phyloP scores from a whole-genome alignment of 1,140 invertebrate species.

The Nebria ingens region DNA sequence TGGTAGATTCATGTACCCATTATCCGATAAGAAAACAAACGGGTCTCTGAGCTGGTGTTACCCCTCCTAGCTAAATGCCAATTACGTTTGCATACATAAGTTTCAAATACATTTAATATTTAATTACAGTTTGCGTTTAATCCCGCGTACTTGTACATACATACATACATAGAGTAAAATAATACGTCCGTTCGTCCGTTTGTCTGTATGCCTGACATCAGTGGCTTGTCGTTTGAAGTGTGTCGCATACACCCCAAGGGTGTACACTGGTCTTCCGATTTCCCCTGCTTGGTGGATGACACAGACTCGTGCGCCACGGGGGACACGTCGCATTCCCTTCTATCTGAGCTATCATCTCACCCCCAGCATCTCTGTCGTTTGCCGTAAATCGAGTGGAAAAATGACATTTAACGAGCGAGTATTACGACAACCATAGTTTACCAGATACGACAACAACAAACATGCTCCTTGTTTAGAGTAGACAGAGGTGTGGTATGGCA shows the following conservation, averaged over 20 bases:
- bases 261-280: not conserved
- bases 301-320: not conserved
- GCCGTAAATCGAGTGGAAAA: conserved; percentile 7
- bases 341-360: not conserved
- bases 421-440: not conserved
- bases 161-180: not conserved
- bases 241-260: not conserved
- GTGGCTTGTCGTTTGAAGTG: not conserved
- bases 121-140: conserved; percentile 22
- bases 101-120: conserved; percentile 23
- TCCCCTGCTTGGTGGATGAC: not conserved
- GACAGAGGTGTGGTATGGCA: no score
- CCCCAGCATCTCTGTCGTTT: not conserved
- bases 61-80: conserved; percentile 13
- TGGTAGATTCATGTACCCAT: no score
- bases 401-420: conserved; percentile 5
- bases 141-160: conserved; percentile 16
- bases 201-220: not conserved
- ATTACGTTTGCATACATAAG: conserved; percentile 20
- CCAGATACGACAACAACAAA: not conserved
- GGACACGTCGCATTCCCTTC: not conserved
- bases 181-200: no score
- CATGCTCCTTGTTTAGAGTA: no score
- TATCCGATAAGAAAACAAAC: not conserved
- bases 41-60: conserved; percentile 10